A percentile compares a stretch with the other conserved stretches of the same genome.
Evolutionary conservation across 2,888 invertebrate species (phyloP).

Genomic region (Chymomyza amoena): DNA sequence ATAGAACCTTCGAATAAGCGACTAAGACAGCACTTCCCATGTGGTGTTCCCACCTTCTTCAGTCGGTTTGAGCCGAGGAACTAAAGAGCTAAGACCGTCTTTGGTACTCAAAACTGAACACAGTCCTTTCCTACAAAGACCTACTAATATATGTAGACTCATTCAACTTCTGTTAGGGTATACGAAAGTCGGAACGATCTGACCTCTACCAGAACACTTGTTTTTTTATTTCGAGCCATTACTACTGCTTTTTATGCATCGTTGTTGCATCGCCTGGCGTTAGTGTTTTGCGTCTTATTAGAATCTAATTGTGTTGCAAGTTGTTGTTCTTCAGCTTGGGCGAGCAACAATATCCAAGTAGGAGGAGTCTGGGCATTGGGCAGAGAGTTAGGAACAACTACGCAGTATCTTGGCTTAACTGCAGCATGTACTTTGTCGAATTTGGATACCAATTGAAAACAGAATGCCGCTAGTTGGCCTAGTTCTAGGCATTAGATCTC

Average conservation of each 20-base stretch:
- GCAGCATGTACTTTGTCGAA: not conserved
- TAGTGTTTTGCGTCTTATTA: conserved; percentile 70
- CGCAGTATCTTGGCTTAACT: not conserved
- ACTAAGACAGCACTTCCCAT: too few relatives aligned
- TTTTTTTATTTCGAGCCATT: conserved; percentile 37
- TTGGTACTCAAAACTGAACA: too few relatives aligned
- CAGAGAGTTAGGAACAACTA: not conserved
- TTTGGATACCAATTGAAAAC: not conserved
- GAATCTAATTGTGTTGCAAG: conserved; percentile 66
- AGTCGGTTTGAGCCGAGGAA: too few relatives aligned
- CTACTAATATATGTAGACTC: too few relatives aligned
- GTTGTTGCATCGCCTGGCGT: conserved; percentile 64
- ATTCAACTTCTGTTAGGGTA: too few relatives aligned
- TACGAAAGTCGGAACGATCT: not conserved
- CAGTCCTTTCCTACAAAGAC: too few relatives aligned
- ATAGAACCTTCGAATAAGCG: too few relatives aligned
- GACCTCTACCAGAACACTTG: not conserved
- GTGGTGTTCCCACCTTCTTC: too few relatives aligned
- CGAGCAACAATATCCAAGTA: conserved; percentile 37
- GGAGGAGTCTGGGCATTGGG: not conserved
- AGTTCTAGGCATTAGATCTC: conserved; percentile 23
- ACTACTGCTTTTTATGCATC: conserved; percentile 64
- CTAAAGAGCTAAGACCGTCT: too few relatives aligned
- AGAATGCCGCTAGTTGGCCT: conserved; percentile 54
- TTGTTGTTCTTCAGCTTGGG: conserved; percentile 28